These are phyloP conservation scores for Epizoanthus rinbou DNA, from an alignment of 92 coral and sea anemone species.

Conservation along the genomic window DNA sequence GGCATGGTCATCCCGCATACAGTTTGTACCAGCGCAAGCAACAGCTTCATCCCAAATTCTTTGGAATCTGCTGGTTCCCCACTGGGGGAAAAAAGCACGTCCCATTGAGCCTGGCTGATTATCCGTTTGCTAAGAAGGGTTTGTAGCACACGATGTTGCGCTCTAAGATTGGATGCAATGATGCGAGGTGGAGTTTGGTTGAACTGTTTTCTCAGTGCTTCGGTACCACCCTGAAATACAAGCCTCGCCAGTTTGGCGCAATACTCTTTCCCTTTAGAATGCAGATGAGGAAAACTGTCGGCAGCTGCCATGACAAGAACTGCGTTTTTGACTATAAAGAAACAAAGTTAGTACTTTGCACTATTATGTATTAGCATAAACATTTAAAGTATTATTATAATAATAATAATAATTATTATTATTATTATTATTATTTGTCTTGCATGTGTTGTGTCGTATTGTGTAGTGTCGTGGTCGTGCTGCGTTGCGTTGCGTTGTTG, in stretches of 20 bases:
- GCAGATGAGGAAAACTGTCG: constrained; percentile 32
- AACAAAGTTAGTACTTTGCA: too few relatives aligned
- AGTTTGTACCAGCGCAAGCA: constrained; percentile 42
- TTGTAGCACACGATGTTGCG: constrained; percentile 23
- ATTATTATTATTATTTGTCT: too few relatives aligned
- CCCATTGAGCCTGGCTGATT: constrained; percentile 39
- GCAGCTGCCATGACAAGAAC: constrained; percentile 20
- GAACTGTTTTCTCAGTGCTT: constrained; percentile 33
- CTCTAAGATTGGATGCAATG: constrained; percentile 22
- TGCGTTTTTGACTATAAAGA: too few relatives aligned
- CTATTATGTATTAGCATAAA: too few relatives aligned
- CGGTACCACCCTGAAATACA: constrained; percentile 42
- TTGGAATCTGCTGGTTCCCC: constrained; percentile 46
- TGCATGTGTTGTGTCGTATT: too few relatives aligned
- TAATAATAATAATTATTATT: too few relatives aligned
- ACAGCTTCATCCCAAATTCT: constrained; percentile 42
- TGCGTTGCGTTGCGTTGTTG: too few relatives aligned
- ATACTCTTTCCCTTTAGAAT: constrained; percentile 44
- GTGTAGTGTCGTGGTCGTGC: too few relatives aligned
- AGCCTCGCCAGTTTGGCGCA: constrained; percentile 45
- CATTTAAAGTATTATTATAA: too few relatives aligned
- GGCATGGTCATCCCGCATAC: constrained; percentile 36
- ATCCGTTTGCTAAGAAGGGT: constrained; percentile 20
- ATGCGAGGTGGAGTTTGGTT: constrained; percentile 35
- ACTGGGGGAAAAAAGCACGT: constrained; percentile 39